Percentiles rank a stretch among this genome's conserved stretches.
These are phyloP conservation scores for Megalurothrips usitatus DNA, from an alignment of 2,888 invertebrate genomes.

Conservation along the genomic window DNA sequence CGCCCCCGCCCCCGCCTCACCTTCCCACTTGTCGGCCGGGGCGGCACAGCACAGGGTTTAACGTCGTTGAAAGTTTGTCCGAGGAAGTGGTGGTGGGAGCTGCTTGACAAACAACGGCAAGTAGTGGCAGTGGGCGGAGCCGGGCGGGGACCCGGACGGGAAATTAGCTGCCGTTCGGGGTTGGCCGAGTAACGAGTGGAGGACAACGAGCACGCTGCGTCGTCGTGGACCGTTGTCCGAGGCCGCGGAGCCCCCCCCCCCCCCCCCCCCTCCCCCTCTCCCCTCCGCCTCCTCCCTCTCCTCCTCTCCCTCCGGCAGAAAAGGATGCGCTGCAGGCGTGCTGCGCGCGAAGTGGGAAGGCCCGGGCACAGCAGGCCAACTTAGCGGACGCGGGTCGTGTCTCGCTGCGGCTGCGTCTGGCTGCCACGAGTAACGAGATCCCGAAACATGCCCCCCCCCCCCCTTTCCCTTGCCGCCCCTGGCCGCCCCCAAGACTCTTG, in stretches of 20 bases:
- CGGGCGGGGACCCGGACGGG: neutral
- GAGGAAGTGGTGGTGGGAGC: neutral
- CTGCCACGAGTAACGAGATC: neutral
- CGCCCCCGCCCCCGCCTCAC: no score
- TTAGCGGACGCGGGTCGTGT: neutral
- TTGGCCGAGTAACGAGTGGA: neutral
- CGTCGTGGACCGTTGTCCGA: no score
- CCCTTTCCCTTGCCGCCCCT: no score
- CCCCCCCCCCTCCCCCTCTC: no score
- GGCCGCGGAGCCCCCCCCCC: no score
- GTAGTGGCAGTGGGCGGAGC: neutral
- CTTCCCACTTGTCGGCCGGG: neutral
- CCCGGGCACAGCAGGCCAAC: neutral
- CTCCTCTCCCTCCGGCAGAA: no score
- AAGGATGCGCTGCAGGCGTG: no score
- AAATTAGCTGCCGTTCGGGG: slow-evolving; percentile 2
- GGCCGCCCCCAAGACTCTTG: neutral
- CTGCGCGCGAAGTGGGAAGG: no score
- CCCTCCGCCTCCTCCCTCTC: no score
- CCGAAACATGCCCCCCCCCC: slow-evolving; percentile 2
- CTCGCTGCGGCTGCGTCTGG: neutral
- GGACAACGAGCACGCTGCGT: no score
- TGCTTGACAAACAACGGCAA: neutral
- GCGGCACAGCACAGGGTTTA: neutral
- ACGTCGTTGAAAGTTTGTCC: slow-evolving; percentile 2